Percentiles rank a stretch among this genome's conserved stretches.
Evolutionary conservation across 2,113 vertebrate species (phyloP).

Genomic region (Clarias macrocephalus): DNA sequence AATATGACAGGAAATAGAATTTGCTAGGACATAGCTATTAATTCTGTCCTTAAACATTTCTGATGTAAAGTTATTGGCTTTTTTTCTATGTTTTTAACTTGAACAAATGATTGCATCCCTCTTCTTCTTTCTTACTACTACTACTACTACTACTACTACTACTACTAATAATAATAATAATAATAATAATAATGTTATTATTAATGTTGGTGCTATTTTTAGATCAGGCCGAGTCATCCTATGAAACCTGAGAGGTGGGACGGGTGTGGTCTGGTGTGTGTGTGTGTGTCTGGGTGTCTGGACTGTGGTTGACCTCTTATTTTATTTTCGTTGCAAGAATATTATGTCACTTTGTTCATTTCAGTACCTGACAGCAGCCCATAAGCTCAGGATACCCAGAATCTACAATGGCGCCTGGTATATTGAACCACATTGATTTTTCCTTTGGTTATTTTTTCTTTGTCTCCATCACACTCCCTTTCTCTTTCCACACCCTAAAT

Average conservation of each 20-base stretch:
- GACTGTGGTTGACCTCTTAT: background rate
- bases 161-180: background rate
- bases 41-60: background rate
- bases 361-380: slow-evolving; percentile 66
- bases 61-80: background rate
- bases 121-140: background rate
- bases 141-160: background rate
- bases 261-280: background rate
- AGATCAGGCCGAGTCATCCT: background rate
- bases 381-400: slow-evolving; percentile 60
- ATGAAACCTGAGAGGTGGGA: background rate
- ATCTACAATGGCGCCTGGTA: slow-evolving; percentile 66
- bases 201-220: background rate
- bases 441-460: slow-evolving; percentile 56
- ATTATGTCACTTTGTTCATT: slow-evolving; percentile 58
- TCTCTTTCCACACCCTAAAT: slow-evolving; percentile 25
- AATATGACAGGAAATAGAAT: background rate
- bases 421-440: slow-evolving; percentile 73
- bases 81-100: background rate
- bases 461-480: slow-evolving; percentile 44
- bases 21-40: background rate
- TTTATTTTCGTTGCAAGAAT: background rate
- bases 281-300: background rate
- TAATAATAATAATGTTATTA: background rate
- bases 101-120: background rate